These are phyloP conservation scores for Drosophila mimica DNA, from an alignment of 2,888 invertebrate genomes.

Conservation along the genomic window DNA sequence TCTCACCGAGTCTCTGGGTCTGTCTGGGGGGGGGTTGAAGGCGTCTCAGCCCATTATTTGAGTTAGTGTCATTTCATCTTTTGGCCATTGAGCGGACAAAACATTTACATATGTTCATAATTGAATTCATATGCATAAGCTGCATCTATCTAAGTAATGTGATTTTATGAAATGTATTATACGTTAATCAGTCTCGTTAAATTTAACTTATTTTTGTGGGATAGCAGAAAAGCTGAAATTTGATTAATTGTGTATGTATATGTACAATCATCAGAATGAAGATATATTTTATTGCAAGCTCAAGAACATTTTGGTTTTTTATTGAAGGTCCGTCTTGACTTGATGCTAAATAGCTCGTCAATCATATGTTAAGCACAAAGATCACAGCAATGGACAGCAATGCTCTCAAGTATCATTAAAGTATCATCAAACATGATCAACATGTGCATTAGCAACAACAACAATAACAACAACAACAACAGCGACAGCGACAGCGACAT, in stretches of 20 bases:
- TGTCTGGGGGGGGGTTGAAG: neutral
- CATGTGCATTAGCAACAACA: slow-evolving; percentile 27
- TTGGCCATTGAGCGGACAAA: neutral
- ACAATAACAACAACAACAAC: slow-evolving; percentile 12
- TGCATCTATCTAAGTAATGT: neutral
- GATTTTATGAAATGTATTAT: neutral
- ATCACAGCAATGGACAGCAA: slow-evolving; percentile 11
- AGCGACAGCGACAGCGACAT: slow-evolving; percentile 3
- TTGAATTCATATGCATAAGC: neutral
- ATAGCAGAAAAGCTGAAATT: neutral
- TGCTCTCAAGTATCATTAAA: slow-evolving; percentile 17
- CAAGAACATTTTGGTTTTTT: neutral
- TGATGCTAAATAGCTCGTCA: slow-evolving; percentile 28
- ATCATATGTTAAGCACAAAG: slow-evolving; percentile 34
- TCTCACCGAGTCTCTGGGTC: neutral
- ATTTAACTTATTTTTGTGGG: neutral
- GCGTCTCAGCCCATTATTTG: too few species aligned
- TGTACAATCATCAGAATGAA: neutral
- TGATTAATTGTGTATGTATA: too few species aligned
- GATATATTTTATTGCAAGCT: neutral
- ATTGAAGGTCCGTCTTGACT: slow-evolving; percentile 7
- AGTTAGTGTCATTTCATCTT: slow-evolving; percentile 1
- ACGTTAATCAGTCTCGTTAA: neutral
- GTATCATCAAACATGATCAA: slow-evolving; percentile 34
- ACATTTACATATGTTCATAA: slow-evolving; percentile 1